phyloP scores from a whole-genome alignment of 2,797 vertebrate genomes.

The Eidolon dupreanum region DNA sequence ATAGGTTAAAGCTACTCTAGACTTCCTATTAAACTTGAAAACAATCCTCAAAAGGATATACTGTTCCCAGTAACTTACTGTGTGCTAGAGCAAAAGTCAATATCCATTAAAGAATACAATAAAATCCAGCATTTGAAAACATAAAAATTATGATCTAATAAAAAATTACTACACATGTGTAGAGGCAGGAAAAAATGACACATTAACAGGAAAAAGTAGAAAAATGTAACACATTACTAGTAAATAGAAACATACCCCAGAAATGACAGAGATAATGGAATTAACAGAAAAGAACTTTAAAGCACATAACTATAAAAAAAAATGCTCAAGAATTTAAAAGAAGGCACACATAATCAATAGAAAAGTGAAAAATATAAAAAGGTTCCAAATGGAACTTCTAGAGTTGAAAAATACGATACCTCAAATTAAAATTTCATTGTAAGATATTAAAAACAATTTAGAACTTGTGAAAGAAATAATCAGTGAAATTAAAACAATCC shows the following conservation, averaged over 20 bases:
- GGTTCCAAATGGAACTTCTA: background rate
- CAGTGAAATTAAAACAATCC: background rate
- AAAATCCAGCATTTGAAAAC: background rate
- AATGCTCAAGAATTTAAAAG: background rate
- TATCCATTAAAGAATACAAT: background rate
- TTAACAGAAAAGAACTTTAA: background rate
- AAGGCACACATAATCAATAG: background rate
- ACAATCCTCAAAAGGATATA: background rate
- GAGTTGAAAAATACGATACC: background rate
- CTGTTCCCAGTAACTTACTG: background rate
- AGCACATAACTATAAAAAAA: background rate
- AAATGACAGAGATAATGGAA: background rate
- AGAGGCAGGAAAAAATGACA: background rate
- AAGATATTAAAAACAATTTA: slow-evolving; percentile 13
- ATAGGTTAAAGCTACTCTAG: background rate
- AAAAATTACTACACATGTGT: background rate
- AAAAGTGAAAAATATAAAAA: background rate
- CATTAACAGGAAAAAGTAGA: background rate
- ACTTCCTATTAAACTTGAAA: background rate
- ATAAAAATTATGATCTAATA: slow-evolving; percentile 21
- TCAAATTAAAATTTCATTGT: slow-evolving; percentile 27
- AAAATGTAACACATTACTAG: background rate
- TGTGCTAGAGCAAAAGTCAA: background rate
- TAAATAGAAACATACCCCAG: background rate
- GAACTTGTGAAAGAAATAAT: background rate